Percentiles rank a stretch among this genome's conserved stretches.
Evolutionary conservation across 1,140 invertebrate species (phyloP).

Genomic region (Drosophila ananassae): DNA sequence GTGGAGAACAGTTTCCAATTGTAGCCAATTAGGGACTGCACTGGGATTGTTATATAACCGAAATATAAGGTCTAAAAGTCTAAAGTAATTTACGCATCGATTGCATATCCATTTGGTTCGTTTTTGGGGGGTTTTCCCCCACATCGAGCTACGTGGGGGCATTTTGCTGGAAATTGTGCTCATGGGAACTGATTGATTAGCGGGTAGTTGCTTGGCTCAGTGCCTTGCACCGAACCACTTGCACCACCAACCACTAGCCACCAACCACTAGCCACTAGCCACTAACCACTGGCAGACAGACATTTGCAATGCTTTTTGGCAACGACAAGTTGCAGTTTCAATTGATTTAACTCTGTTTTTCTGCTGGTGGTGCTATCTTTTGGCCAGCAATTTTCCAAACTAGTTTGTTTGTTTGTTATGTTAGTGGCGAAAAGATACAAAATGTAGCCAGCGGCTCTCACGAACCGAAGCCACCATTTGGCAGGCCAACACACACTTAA

Average conservation of each 20-base stretch:
- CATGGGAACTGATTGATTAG: slow-evolving; percentile 82
- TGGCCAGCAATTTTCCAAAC: slow-evolving; percentile 70
- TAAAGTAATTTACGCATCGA: slow-evolving; percentile 61
- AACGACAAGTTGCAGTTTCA: slow-evolving; percentile 73
- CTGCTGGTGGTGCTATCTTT: slow-evolving; percentile 57
- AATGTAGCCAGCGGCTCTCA: slow-evolving; percentile 38
- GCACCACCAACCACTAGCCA: slow-evolving; percentile 29
- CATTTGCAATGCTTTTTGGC: slow-evolving; percentile 78
- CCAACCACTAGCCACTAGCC: slow-evolving; percentile 42
- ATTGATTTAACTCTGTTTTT: slow-evolving; percentile 46
- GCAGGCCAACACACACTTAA: slow-evolving; percentile 25
- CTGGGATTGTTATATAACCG: no score
- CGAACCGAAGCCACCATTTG: slow-evolving; percentile 23
- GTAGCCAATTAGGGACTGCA: no score
- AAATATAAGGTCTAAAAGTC: no score
- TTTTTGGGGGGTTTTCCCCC: slow-evolving; percentile 52
- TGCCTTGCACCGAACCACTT: slow-evolving; percentile 44
- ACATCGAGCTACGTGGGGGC: slow-evolving; percentile 56
- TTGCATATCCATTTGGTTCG: slow-evolving; percentile 49
- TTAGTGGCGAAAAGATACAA: slow-evolving; percentile 8
- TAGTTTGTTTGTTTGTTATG: slow-evolving; percentile 60
- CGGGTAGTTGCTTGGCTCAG: slow-evolving; percentile 66
- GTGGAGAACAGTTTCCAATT: no score
- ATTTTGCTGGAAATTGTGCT: slow-evolving; percentile 72
- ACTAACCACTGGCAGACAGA: slow-evolving; percentile 53